Base-by-base conservation (phyloP, 2,797 vertebrate genomes). In the Tamandua tetradactyla region DNA sequence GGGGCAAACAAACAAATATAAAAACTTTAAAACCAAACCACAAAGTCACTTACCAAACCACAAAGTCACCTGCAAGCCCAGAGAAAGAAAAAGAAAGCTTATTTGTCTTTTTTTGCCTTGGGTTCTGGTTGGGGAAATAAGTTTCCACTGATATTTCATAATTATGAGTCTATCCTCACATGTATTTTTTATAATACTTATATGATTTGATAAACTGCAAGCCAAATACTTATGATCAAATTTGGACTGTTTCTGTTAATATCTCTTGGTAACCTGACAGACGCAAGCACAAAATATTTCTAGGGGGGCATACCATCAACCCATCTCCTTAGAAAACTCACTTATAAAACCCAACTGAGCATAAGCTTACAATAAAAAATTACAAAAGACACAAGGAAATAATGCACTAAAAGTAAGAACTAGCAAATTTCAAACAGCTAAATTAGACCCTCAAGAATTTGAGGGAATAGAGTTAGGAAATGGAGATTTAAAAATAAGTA, bases 391-490 rank as follows among this genome's bases (percentile, higher is more conserved):
- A 47, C 44, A 47, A 47, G 44, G 44, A 47, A 47, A 47, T n/a
- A 47, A 47, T n/a, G n/a, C 20, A 7, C 23, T 3, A 15, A 4
- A 49, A 62, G 23, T 7, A 82, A 79, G 47, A 74, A 74, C 68
- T 49, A 93, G 59, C 52, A 74, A 17, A 57, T 59, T 89, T 40
- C 17, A 40, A 85, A 68, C 22, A 80, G 30, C 14, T 81, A 22
- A 74, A 81, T 75, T 85, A 83, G 66, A 89, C 23, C 12, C 44
- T 72, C 35, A 93, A 75, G 42, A 75, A 90, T 42, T 62, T 90
- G 42, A 82, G 17, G 68, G 15, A 62, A 76, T 87, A 90, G 80
- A 76, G 42, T 81, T 35, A 89, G 64, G 32, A 69, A 78, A 68
- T 25, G 10, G 12, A 40, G 32, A 30, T 25, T 81, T 95, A 69